Conservation (phyloP, 1,140 invertebrate genomes). For the Druon quercuslanigerum region DNA sequence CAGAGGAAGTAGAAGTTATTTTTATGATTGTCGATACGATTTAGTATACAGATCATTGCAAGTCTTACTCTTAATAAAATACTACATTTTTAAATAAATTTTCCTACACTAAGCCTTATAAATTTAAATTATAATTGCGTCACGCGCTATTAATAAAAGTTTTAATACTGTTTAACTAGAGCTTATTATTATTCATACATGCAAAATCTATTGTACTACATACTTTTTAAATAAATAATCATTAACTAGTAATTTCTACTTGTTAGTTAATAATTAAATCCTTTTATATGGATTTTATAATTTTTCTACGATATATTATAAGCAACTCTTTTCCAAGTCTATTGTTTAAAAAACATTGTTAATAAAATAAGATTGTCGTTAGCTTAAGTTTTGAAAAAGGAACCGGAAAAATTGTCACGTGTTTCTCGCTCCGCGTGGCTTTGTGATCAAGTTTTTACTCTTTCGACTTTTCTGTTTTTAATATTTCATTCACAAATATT, state of each 20-base stretch:
- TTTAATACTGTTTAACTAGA: too few relatives aligned
- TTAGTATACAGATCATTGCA: neutral
- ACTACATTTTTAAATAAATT: neutral
- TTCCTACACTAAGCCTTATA: neutral
- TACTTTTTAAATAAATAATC: neutral
- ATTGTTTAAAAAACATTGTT: neutral
- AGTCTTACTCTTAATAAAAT: neutral
- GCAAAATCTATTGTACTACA: too few relatives aligned
- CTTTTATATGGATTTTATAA: neutral
- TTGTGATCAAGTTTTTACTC: neutral
- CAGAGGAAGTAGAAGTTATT: neutral
- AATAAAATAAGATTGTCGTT: neutral
- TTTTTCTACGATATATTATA: neutral
- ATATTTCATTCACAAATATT: neutral
- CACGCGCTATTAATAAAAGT: neutral
- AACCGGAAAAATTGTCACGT: neutral
- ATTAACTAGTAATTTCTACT: neutral
- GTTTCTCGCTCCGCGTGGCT: neutral
- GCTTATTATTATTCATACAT: too few relatives aligned
- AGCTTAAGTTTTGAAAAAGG: neutral
- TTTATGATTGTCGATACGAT: constrained; percentile 17
- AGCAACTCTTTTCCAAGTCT: neutral
- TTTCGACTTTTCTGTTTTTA: neutral
- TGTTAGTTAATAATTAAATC: neutral
- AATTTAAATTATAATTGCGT: neutral